Percentiles rank a stretch among this genome's conserved stretches.
Evolutionary conservation across 1,140 invertebrate genomes (phyloP).

Genomic region (Choristoneura fumiferana): DNA sequence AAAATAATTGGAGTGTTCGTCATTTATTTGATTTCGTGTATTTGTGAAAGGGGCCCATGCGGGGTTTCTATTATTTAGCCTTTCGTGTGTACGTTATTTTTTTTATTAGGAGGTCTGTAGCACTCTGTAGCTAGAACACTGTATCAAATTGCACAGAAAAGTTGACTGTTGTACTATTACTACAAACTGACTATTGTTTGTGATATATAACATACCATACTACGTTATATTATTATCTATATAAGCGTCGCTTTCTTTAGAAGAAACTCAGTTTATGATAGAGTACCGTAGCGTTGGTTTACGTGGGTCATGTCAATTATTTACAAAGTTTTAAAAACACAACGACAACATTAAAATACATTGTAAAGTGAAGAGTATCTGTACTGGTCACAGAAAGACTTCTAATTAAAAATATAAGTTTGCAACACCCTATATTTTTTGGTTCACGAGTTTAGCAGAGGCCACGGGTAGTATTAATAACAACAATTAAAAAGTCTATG

Average conservation of each 20-base stretch:
- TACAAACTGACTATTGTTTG: constrained; percentile 40
- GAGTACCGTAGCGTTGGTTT: constrained; percentile 41
- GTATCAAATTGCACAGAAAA: constrained; percentile 45
- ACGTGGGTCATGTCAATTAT: constrained; percentile 38
- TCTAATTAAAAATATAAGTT: no score
- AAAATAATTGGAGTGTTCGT: no score
- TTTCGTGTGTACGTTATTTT: background rate
- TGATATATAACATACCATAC: constrained; percentile 35
- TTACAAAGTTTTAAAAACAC: constrained; percentile 45
- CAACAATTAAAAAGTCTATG: no score
- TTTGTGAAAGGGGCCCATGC: no score
- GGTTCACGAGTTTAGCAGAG: no score
- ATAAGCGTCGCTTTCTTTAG: constrained; percentile 61
- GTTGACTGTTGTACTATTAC: constrained; percentile 36
- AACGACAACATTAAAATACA: constrained; percentile 31
- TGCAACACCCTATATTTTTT: no score
- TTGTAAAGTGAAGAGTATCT: no score
- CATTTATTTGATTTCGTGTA: no score
- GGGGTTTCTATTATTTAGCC: background rate
- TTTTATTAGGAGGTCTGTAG: constrained; percentile 45
- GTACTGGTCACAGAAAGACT: no score
- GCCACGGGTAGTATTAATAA: no score
- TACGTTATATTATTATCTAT: constrained; percentile 34
- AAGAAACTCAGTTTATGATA: constrained; percentile 33
- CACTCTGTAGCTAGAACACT: constrained; percentile 56